Conservation (phyloP, 23 tunicate genomes). For the Trididemnum clinides region DNA sequence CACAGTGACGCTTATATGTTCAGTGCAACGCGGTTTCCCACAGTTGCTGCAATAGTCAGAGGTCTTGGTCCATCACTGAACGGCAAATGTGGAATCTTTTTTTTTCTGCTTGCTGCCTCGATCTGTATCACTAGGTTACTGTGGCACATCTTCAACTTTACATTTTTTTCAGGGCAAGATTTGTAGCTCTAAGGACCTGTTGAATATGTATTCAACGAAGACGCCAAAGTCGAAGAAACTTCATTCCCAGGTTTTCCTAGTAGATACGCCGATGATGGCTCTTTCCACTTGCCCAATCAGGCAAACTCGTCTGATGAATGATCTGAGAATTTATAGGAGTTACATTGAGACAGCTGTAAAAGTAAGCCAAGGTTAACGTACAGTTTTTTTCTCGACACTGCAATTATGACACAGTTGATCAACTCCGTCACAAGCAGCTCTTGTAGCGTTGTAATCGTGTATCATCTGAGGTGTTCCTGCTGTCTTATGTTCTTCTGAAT, state of each 20-base stretch:
- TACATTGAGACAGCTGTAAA: background rate
- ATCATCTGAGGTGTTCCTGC: background rate
- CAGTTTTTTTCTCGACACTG: background rate
- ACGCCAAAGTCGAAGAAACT: slow-evolving; percentile 4
- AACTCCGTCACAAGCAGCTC: background rate
- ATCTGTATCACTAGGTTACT: no score
- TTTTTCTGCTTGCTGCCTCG: background rate
- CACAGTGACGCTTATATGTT: background rate
- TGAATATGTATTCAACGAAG: background rate
- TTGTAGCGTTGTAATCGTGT: background rate
- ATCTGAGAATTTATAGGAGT: background rate
- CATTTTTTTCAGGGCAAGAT: background rate
- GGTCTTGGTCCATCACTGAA: slow-evolving; percentile 1
- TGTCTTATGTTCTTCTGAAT: background rate
- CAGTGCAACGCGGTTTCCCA: background rate
- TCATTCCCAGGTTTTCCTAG: slow-evolving; percentile 9
- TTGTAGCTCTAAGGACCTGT: background rate
- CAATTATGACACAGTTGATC: background rate
- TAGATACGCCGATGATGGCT: background rate
- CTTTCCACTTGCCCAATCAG: background rate
- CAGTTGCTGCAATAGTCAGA: slow-evolving; percentile 2
- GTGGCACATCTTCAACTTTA: background rate
- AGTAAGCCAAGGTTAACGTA: background rate
- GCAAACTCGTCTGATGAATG: background rate
- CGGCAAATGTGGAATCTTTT: background rate